These are phyloP conservation scores for Cyclopterus lumpus DNA, from an alignment of 2,797 vertebrate genomes.

Conservation along the genomic window DNA sequence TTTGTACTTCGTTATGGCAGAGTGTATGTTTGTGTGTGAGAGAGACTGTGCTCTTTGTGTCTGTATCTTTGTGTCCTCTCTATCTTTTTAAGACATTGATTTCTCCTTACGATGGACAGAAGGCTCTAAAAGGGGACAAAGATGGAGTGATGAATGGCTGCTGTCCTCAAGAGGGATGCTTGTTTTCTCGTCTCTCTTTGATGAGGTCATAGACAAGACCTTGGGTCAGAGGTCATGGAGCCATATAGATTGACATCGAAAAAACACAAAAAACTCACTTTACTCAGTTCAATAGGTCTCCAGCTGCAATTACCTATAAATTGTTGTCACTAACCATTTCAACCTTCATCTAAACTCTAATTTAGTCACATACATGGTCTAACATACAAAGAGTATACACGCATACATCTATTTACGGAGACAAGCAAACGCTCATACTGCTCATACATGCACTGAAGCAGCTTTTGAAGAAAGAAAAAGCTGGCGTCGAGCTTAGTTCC, in stretches of 20 bases:
- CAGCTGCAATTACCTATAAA: constrained; percentile 75
- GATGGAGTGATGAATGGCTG: constrained; percentile 79
- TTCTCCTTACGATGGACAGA: constrained; percentile 70
- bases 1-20: constrained; percentile 42
- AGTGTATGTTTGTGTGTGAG: constrained; percentile 24
- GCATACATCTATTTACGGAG: background rate
- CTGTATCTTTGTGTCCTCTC: constrained; percentile 60
- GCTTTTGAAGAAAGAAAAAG: constrained; percentile 20
- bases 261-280: constrained; percentile 73
- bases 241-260: constrained; percentile 73
- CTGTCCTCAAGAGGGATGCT: constrained; percentile 77
- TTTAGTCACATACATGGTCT: constrained; percentile 58
- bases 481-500: constrained; percentile 23
- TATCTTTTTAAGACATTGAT: constrained; percentile 75
- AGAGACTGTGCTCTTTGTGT: constrained; percentile 66
- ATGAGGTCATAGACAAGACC: constrained; percentile 79
- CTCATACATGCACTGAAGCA: background rate
- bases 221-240: constrained; percentile 67
- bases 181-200: constrained; percentile 77
- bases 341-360: constrained; percentile 56
- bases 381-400: background rate
- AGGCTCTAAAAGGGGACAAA: constrained; percentile 75
- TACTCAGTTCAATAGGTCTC: constrained; percentile 73
- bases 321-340: constrained; percentile 65
- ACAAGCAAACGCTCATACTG: constrained; percentile 14